Evolutionary conservation across 2,797 vertebrate species (phyloP).

Genomic region (Siniperca undulata): DNA sequence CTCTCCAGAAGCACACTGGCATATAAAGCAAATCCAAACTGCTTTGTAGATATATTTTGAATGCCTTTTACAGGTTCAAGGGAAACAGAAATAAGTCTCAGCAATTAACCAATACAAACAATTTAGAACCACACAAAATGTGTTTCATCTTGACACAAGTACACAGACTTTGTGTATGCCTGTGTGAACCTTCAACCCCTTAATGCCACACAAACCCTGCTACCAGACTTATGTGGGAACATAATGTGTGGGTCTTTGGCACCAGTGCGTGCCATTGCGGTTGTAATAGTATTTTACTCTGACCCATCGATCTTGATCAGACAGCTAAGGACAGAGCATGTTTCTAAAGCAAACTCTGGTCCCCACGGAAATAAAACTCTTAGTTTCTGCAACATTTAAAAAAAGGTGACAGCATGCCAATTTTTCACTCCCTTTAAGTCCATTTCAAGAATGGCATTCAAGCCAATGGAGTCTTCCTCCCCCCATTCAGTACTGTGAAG

Average conservation of each 20-base stretch:
- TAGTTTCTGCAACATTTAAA: slow-evolving; percentile 31
- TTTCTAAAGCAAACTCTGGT: slow-evolving; percentile 28
- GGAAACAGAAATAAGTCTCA: slow-evolving; percentile 9
- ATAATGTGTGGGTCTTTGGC: slow-evolving; percentile 23
- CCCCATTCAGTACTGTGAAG: slow-evolving; percentile 32
- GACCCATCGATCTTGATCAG: slow-evolving; percentile 17
- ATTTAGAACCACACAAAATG: slow-evolving; percentile 1
- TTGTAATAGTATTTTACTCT: slow-evolving; percentile 24
- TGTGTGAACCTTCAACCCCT: slow-evolving; percentile 6
- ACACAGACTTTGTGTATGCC: slow-evolving; percentile 5
- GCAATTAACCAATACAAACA: slow-evolving; percentile 11
- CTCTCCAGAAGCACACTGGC: not conserved
- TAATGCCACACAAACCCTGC: slow-evolving; percentile 10
- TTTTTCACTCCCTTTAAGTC: slow-evolving; percentile 45
- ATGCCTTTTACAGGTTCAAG: slow-evolving; percentile 26
- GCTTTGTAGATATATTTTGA: slow-evolving; percentile 20
- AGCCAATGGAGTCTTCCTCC: slow-evolving; percentile 10
- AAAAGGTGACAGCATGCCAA: slow-evolving; percentile 39
- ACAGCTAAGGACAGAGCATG: slow-evolving; percentile 19
- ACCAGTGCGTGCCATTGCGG: slow-evolving; percentile 3
- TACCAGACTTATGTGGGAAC: slow-evolving; percentile 1
- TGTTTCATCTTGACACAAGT: slow-evolving; percentile 24
- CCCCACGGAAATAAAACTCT: slow-evolving; percentile 28
- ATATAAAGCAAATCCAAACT: slow-evolving; percentile 14
- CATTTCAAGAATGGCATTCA: slow-evolving; percentile 40